These are phyloP conservation scores for Manis javanica DNA, from an alignment of 2,797 vertebrate species.

Conservation along the genomic window DNA sequence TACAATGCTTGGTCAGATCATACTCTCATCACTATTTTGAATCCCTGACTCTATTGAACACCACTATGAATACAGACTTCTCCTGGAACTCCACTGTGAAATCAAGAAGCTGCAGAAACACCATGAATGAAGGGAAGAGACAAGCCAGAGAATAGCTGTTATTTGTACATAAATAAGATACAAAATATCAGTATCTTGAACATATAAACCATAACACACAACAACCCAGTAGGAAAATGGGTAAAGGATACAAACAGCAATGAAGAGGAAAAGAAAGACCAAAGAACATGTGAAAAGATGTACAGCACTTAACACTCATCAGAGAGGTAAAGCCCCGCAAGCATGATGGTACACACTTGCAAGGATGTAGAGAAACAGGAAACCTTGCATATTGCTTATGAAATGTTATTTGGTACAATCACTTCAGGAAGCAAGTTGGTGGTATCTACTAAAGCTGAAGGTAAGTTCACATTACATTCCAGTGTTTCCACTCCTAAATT, in stretches of 20 bases:
- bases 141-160: neutral
- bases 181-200: neutral
- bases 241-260: neutral
- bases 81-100: neutral
- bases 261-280: neutral
- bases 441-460: neutral
- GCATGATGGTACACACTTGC: neutral
- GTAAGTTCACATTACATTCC: neutral
- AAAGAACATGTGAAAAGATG: slow-evolving; percentile 12
- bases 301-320: neutral
- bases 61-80: neutral
- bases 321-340: neutral
- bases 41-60: neutral
- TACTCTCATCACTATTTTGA: neutral
- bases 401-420: neutral
- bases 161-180: neutral
- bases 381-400: neutral
- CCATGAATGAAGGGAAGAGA: neutral
- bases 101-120: neutral
- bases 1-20: neutral
- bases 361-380: slow-evolving; percentile 14
- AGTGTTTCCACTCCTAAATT: neutral
- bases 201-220: neutral
- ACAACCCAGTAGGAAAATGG: neutral
- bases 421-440: neutral